Conservation (phyloP, 2,797 vertebrate species). For the Oreochromis mossambicus region DNA sequence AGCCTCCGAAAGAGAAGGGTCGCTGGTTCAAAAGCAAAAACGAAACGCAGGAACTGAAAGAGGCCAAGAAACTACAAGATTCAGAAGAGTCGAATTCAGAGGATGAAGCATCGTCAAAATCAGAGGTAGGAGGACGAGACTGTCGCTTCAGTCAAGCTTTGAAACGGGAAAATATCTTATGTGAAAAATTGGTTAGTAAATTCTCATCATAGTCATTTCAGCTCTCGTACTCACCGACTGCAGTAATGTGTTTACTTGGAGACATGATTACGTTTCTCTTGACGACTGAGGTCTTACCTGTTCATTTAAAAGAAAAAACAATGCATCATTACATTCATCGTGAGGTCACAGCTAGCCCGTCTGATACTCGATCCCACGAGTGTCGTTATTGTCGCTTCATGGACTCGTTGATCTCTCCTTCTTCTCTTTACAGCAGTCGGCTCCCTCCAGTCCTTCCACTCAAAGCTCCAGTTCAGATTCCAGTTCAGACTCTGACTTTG, state of each 20-base stretch:
- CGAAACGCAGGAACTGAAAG: slow-evolving; percentile 84
- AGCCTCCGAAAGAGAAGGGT: slow-evolving; percentile 87
- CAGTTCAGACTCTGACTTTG: slow-evolving; percentile 96
- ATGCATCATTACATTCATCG: background rate
- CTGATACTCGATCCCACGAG: rapidly evolving
- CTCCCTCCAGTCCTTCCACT: slow-evolving; percentile 89
- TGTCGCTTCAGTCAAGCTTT: background rate
- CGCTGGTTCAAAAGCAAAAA: slow-evolving; percentile 85
- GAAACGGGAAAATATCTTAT: background rate
- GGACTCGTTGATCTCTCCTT: background rate
- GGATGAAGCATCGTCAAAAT: slow-evolving; percentile 93
- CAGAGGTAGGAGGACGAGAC: slow-evolving; percentile 80
- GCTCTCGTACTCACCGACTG: rapidly evolving
- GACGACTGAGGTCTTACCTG: background rate
- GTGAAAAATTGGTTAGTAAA: background rate
- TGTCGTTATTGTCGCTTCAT: background rate
- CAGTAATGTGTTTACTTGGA: background rate
- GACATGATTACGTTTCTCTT: background rate
- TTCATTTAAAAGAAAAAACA: background rate
- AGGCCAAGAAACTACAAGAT: slow-evolving; percentile 86
- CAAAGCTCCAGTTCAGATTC: slow-evolving; percentile 94
- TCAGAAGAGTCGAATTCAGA: slow-evolving; percentile 94
- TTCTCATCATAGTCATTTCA: background rate
- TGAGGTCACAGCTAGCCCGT: background rate
- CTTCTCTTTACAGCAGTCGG: slow-evolving; percentile 78